These are phyloP conservation scores for Dicroscelio sp. DNA, from an alignment of 2,888 invertebrate genomes.

Conservation along the genomic window DNA sequence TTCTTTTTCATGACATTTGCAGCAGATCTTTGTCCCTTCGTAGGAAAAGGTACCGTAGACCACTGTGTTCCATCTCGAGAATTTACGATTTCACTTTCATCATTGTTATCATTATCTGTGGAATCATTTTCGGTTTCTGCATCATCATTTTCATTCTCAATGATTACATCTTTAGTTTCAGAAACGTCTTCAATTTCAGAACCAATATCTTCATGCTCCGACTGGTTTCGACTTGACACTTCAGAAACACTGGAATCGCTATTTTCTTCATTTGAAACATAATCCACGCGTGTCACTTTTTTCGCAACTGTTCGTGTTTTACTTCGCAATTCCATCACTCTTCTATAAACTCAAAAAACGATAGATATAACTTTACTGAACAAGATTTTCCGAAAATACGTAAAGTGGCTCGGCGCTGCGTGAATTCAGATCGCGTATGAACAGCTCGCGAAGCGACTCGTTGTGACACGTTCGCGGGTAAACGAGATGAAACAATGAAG, in stretches of 20 bases:
- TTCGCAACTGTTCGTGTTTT: slow-evolving; percentile 18
- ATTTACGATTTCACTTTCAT: neutral
- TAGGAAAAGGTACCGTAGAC: slow-evolving; percentile 37
- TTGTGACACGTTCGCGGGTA: too few species aligned
- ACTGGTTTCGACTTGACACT: slow-evolving; percentile 3
- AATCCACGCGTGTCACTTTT: neutral
- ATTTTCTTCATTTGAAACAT: slow-evolving; percentile 24
- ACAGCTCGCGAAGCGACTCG: too few species aligned
- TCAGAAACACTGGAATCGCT: slow-evolving; percentile 33
- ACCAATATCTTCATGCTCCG: slow-evolving; percentile 21
- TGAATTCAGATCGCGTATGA: neutral
- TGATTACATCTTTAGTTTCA: slow-evolving; percentile 38
- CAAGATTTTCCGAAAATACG: too few species aligned
- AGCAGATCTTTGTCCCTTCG: slow-evolving; percentile 36
- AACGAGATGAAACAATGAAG: too few species aligned
- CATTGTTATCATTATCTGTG: slow-evolving; percentile 19
- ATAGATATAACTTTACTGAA: slow-evolving; percentile 15
- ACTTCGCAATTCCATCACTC: slow-evolving; percentile 42
- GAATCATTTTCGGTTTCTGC: slow-evolving; percentile 36
- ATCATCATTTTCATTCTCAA: slow-evolving; percentile 4
- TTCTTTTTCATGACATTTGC: slow-evolving; percentile 49
- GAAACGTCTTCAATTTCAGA: slow-evolving; percentile 44
- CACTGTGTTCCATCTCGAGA: slow-evolving; percentile 50
- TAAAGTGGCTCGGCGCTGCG: neutral
- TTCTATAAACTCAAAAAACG: slow-evolving; percentile 6